A percentile compares a stretch with the other conserved stretches of the same genome.
These are phyloP conservation scores for Ophioderma brevispina DNA, from an alignment of 35 echinoderm and acorn worm genomes.

Conservation along the genomic window DNA sequence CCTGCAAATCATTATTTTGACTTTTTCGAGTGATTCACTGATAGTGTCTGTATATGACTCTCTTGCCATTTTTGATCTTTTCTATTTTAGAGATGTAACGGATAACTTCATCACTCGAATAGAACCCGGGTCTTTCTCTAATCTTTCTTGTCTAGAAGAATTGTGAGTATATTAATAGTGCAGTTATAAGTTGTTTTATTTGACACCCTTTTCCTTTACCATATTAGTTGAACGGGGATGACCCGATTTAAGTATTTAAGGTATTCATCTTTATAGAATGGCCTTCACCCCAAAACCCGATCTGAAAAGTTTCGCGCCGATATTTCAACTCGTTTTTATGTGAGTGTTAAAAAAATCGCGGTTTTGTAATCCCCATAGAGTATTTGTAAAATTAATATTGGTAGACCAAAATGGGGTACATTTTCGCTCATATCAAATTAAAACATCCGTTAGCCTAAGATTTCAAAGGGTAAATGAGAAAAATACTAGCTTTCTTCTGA, in stretches of 20 bases:
- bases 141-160: neutral
- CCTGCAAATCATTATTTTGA: too few relatives aligned
- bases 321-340: neutral
- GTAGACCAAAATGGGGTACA: too few relatives aligned
- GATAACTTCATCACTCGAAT: constrained; percentile 26
- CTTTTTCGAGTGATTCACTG: too few relatives aligned
- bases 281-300: neutral
- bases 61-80: neutral
- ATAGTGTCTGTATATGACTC: neutral
- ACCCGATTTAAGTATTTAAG: too few relatives aligned
- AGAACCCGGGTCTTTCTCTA: constrained; percentile 11
- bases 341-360: neutral
- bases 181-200: neutral
- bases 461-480: too few relatives aligned
- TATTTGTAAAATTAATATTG: too few relatives aligned
- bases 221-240: neutral
- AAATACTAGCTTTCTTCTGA: too few relatives aligned
- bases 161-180: constrained; percentile 16
- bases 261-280: neutral
- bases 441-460: too few relatives aligned
- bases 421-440: too few relatives aligned
- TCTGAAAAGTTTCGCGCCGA: neutral
- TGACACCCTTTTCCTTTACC: neutral
- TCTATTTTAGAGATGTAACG: constrained; percentile 8
- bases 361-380: too few relatives aligned